These are phyloP conservation scores for Eristalis tenax DNA, from an alignment of 2,888 invertebrate species.

Conservation along the genomic window DNA sequence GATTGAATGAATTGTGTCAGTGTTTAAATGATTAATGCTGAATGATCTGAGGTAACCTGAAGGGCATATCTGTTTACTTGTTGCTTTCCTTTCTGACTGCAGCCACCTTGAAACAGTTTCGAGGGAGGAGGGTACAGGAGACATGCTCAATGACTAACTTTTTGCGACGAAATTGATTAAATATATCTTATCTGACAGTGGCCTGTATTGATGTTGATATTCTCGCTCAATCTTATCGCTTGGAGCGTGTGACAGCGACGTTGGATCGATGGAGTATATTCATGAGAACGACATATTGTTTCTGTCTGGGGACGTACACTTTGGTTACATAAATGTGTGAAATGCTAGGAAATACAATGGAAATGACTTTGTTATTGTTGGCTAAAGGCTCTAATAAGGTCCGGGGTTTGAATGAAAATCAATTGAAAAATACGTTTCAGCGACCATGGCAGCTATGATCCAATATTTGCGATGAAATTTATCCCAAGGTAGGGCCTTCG, in stretches of 20 bases:
- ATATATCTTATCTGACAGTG: background rate
- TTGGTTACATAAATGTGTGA: background rate
- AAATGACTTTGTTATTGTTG: background rate
- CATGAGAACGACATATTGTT: background rate
- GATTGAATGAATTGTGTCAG: constrained; percentile 20
- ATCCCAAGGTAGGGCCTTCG: too few species aligned
- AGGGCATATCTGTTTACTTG: too few species aligned
- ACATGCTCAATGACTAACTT: background rate
- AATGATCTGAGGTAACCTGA: constrained; percentile 10
- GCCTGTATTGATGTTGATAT: background rate
- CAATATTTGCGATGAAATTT: too few species aligned
- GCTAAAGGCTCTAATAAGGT: background rate
- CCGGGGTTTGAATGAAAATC: background rate
- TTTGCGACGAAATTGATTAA: background rate
- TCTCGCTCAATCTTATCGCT: background rate
- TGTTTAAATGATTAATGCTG: constrained; percentile 38
- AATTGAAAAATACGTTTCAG: too few species aligned
- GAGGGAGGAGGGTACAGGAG: background rate
- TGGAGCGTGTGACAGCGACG: background rate
- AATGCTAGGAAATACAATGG: background rate
- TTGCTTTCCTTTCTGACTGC: background rate
- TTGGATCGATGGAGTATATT: background rate
- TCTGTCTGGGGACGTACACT: background rate
- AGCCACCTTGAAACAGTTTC: background rate
- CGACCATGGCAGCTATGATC: too few species aligned